Conservation (phyloP, 2,797 vertebrate genomes). For the Phrynocephalus guinanensis region DNA sequence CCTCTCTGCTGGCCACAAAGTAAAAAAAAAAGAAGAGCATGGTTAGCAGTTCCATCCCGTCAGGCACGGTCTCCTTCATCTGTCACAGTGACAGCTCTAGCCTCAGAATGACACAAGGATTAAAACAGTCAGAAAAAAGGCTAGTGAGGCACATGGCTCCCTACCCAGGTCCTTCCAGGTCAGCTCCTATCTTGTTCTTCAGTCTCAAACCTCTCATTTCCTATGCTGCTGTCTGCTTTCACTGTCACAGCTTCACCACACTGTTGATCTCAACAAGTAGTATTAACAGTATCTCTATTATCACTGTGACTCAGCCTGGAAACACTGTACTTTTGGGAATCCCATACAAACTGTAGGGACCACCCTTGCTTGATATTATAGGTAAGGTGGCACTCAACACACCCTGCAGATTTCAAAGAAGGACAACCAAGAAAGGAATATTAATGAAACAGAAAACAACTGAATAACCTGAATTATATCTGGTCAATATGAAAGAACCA, state of each 20-base stretch:
- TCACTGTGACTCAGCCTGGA: not conserved
- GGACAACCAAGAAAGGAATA: not conserved
- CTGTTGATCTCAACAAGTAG: not conserved
- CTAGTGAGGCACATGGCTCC: no score
- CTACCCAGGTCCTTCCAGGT: not conserved
- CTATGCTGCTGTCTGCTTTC: not conserved
- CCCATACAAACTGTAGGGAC: not conserved
- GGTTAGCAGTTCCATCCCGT: no score
- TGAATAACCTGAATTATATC: rapidly evolving
- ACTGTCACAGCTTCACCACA: not conserved
- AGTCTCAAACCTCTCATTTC: not conserved
- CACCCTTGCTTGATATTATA: not conserved
- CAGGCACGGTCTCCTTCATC: no score
- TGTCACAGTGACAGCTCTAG: not conserved
- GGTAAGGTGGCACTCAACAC: not conserved
- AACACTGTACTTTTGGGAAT: not conserved
- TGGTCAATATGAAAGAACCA: not conserved
- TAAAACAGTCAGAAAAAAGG: not conserved
- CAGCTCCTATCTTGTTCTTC: not conserved
- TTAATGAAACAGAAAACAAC: not conserved
- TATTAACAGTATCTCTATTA: not conserved
- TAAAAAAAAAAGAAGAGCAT: not conserved
- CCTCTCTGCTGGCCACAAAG: not conserved
- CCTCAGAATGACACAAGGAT: not conserved
- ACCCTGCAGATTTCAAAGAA: not conserved